A percentile compares a stretch with the other conserved stretches of the same genome.
phyloP scores from a whole-genome alignment of 2,888 invertebrate genomes.

The Tetramorium bicarinatum region DNA sequence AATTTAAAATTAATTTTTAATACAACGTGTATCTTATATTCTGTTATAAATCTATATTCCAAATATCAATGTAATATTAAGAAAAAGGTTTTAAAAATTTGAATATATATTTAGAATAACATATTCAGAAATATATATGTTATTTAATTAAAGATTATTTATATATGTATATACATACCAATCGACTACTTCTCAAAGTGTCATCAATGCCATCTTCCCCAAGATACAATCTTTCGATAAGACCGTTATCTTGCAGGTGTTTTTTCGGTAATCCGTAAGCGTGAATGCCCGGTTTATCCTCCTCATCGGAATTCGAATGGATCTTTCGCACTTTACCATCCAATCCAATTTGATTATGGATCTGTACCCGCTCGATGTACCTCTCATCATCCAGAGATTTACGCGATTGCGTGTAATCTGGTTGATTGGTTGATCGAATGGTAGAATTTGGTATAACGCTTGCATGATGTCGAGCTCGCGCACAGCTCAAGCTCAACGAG shows the following conservation, averaged over 20 bases:
- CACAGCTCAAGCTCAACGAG: constrained; percentile 32
- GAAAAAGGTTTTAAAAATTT: not conserved
- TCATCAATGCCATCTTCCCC: not conserved
- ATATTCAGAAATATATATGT: not conserved
- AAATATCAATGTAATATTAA: not conserved
- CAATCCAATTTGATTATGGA: constrained; percentile 73
- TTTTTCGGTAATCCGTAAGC: constrained; percentile 70
- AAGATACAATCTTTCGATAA: constrained; percentile 59
- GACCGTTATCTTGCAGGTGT: constrained; percentile 58
- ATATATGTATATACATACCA: constrained; percentile 39
- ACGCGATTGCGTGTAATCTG: constrained; percentile 16
- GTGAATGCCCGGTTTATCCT: constrained; percentile 63
- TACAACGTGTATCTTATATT: not conserved
- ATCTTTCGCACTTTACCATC: constrained; percentile 78
- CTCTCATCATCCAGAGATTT: constrained; percentile 45
- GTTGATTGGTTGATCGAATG: not conserved
- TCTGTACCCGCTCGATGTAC: constrained; percentile 63
- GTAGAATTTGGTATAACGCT: constrained; percentile 7
- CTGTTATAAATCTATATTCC: not conserved
- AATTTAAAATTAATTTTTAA: not conserved
- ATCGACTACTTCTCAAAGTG: constrained; percentile 45
- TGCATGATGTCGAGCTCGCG: not conserved
- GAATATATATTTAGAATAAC: no score
- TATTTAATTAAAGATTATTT: constrained; percentile 13
- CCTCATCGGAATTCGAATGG: constrained; percentile 63